Conservation (phyloP, 2,113 vertebrate genomes). For the Barbus barbus region DNA sequence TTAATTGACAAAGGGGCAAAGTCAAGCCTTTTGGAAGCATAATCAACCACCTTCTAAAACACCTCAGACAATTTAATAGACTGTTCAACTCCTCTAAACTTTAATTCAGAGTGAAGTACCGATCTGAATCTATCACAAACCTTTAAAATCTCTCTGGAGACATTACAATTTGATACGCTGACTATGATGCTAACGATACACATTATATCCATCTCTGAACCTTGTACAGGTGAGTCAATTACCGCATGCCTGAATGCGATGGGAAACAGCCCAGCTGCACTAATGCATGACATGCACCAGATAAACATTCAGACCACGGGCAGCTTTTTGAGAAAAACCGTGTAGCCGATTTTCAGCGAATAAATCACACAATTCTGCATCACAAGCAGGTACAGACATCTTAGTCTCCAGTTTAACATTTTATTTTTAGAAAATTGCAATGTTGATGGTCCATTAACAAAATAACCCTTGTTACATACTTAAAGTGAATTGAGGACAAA, state of each 20-base stretch:
- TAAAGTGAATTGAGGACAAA: neutral
- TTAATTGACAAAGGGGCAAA: neutral
- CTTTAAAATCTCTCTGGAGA: slow-evolving; percentile 23
- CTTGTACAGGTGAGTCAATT: slow-evolving; percentile 36
- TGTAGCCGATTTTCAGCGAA: neutral
- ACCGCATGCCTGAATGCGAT: neutral
- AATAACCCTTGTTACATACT: slow-evolving; percentile 34
- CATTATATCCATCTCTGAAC: slow-evolving; percentile 27
- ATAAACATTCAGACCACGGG: slow-evolving; percentile 28
- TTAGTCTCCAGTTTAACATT: slow-evolving; percentile 24
- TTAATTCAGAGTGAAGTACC: neutral
- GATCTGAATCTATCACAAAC: neutral
- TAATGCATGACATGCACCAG: slow-evolving; percentile 28
- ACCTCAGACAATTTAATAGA: neutral
- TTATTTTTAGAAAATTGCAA: slow-evolving; percentile 27
- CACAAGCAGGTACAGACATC: slow-evolving; percentile 6
- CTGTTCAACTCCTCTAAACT: neutral
- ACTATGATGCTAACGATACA: slow-evolving; percentile 11
- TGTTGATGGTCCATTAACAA: slow-evolving; percentile 34
- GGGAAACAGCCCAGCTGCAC: slow-evolving; percentile 16
- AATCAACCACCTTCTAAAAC: neutral
- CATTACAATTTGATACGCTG: neutral
- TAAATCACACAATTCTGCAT: slow-evolving; percentile 3
- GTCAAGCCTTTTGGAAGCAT: neutral
- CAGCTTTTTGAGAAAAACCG: neutral